Evolutionary conservation across 2,888 invertebrate species (phyloP).

Genomic region (Eupithecia pulchellata): DNA sequence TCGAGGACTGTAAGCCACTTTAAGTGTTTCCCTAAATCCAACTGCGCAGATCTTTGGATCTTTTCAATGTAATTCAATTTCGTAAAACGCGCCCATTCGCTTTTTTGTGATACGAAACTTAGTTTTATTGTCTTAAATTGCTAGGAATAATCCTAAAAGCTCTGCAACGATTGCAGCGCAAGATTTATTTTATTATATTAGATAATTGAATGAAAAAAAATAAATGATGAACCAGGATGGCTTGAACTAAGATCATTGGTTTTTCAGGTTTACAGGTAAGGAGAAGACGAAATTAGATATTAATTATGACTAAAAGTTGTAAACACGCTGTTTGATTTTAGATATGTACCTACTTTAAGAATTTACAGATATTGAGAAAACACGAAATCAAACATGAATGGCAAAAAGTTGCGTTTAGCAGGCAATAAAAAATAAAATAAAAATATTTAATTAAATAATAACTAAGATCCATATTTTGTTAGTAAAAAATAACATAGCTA

Average conservation of each 20-base stretch:
- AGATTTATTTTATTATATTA: constrained; percentile 2
- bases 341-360: too few relatives aligned
- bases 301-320: too few relatives aligned
- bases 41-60: constrained; percentile 69
- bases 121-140: constrained; percentile 35
- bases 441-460: too few relatives aligned
- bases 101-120: constrained; percentile 51
- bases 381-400: too few relatives aligned
- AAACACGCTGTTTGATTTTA: too few relatives aligned
- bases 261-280: neutral
- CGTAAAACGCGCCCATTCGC: constrained; percentile 65
- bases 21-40: constrained; percentile 72
- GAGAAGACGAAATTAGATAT: neutral
- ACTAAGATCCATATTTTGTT: too few relatives aligned
- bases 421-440: too few relatives aligned
- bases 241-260: neutral
- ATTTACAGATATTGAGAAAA: too few relatives aligned
- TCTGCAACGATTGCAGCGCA: neutral
- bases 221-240: too few relatives aligned
- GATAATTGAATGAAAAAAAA: constrained; percentile 6
- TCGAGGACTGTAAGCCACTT: constrained; percentile 74
- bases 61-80: constrained; percentile 80
- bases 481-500: too few relatives aligned
- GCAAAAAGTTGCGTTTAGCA: too few relatives aligned
- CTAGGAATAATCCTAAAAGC: constrained; percentile 13